These are phyloP conservation scores for Coilia nasus DNA, from an alignment of 2,797 vertebrate species.

Conservation along the genomic window DNA sequence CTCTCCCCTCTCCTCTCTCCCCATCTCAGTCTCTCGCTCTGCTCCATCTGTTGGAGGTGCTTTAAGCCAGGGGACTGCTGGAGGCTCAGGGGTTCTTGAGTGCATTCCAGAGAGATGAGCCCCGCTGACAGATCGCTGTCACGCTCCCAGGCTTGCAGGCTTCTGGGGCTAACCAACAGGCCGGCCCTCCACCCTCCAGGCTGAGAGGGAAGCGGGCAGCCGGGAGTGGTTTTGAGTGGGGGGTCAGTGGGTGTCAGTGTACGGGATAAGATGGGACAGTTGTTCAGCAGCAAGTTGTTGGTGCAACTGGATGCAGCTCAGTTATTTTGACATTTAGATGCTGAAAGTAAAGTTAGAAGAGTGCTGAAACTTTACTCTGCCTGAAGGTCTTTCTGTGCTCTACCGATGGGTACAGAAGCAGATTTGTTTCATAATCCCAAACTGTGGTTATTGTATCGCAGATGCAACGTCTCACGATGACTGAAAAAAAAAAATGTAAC, in stretches of 20 bases:
- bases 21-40: not conserved
- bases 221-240: slow-evolving; percentile 28
- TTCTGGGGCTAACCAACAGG: not conserved
- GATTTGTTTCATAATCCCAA: not conserved
- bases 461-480: no score
- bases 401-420: not conserved
- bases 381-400: not conserved
- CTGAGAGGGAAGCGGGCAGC: not conserved
- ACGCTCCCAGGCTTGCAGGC: not conserved
- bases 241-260: slow-evolving; percentile 34
- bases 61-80: not conserved
- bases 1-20: no score
- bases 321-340: not conserved
- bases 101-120: slow-evolving; percentile 20
- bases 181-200: not conserved
- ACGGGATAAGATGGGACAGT: not conserved
- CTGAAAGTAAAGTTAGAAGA: not conserved
- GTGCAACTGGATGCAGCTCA: not conserved
- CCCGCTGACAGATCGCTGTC: slow-evolving; percentile 14
- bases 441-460: no score
- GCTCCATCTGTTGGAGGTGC: not conserved
- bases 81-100: slow-evolving; percentile 48
- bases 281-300: not conserved
- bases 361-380: not conserved
- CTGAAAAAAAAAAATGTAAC: no score